These are phyloP conservation scores for Melanophora roralis DNA, from an alignment of 2,888 invertebrate genomes.

Conservation along the genomic window DNA sequence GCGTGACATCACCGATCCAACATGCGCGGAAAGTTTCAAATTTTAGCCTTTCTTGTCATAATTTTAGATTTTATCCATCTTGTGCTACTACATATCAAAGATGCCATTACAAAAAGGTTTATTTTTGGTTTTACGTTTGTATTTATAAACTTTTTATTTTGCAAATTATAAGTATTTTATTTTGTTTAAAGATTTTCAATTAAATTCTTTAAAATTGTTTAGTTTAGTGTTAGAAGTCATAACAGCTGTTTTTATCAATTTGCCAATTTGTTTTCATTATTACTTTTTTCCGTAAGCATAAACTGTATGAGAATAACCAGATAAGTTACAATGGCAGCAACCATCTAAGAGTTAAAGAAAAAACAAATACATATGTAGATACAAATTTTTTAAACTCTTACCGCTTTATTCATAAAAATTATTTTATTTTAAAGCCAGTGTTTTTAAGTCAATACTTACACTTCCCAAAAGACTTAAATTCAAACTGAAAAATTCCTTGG, in stretches of 20 bases:
- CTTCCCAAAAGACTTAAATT: constrained; percentile 74
- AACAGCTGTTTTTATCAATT: not conserved
- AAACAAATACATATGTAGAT: not conserved
- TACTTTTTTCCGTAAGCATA: constrained; percentile 70
- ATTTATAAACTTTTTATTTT: too few relatives aligned
- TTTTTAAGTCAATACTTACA: constrained; percentile 68
- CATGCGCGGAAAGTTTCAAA: too few relatives aligned
- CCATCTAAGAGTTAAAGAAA: constrained; percentile 68
- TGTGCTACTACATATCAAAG: too few relatives aligned
- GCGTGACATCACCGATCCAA: too few relatives aligned
- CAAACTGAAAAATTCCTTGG: constrained; percentile 75
- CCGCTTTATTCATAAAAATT: too few relatives aligned
- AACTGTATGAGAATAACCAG: constrained; percentile 76
- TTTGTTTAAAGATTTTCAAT: not conserved
- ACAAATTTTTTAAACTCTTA: not conserved
- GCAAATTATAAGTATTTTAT: too few relatives aligned
- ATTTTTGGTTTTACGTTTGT: too few relatives aligned
- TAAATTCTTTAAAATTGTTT: not conserved
- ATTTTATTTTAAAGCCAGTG: too few relatives aligned
- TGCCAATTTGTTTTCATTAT: not conserved
- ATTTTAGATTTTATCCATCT: too few relatives aligned
- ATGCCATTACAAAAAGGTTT: too few relatives aligned
- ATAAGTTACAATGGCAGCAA: constrained; percentile 73
- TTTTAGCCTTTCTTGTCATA: too few relatives aligned
- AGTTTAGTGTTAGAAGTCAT: not conserved